phyloP scores from a whole-genome alignment of 2,888 invertebrate genomes.

The Macaria liturata region DNA sequence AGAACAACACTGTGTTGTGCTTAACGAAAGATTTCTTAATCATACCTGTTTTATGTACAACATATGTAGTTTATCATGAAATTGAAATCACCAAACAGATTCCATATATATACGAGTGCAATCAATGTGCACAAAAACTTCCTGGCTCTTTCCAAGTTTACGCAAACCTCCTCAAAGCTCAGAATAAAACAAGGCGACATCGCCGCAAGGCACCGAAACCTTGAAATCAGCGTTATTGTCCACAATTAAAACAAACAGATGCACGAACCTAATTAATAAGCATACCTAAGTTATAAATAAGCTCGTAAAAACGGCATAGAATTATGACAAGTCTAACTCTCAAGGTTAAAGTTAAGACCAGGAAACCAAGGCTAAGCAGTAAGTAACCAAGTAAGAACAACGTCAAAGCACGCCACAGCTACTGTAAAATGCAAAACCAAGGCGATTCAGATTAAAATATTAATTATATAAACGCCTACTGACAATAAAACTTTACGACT shows the following conservation, averaged over 20 bases:
- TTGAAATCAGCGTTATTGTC: constrained; percentile 36
- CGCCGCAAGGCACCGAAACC: constrained; percentile 38
- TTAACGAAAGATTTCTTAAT: too few species aligned
- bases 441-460: constrained; percentile 26
- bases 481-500: constrained; percentile 27
- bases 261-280: constrained; percentile 49
- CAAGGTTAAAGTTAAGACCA: constrained; percentile 14
- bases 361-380: constrained; percentile 38
- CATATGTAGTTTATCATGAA: too few species aligned
- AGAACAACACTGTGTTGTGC: too few species aligned
- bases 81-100: too few species aligned
- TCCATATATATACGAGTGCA: too few species aligned
- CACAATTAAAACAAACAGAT: constrained; percentile 50
- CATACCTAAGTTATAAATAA: constrained; percentile 31
- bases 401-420: constrained; percentile 39
- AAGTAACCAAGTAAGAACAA: constrained; percentile 31
- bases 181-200: constrained; percentile 42
- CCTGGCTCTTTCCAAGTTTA: background rate
- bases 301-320: constrained; percentile 26
- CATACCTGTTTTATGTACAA: too few species aligned
- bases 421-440: constrained; percentile 30
- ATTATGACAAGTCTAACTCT: constrained; percentile 43
- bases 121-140: too few species aligned
- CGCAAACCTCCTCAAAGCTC: constrained; percentile 24
- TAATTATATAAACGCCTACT: constrained; percentile 21